Evolutionary conservation across 2,888 invertebrate genomes (phyloP).

Genomic region (Conomelus anceps): DNA sequence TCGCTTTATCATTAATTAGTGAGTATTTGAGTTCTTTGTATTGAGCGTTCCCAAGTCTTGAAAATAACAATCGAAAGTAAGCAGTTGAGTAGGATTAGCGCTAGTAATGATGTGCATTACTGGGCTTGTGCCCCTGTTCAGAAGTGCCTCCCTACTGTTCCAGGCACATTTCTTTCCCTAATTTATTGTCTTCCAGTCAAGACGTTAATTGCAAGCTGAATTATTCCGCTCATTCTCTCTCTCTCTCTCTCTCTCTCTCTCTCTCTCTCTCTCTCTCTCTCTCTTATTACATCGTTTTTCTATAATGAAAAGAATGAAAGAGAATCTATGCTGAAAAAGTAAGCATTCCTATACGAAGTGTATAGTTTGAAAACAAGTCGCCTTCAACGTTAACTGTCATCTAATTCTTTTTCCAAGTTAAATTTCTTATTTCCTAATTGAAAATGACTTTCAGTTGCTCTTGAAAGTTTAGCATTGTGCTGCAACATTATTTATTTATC

Average conservation of each 20-base stretch:
- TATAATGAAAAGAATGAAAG: neutral
- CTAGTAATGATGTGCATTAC: neutral
- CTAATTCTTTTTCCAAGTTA: neutral
- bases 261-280: neutral
- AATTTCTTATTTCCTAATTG: neutral
- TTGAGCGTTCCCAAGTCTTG: too few species aligned
- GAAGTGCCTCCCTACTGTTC: neutral
- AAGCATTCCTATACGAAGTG: too few species aligned
- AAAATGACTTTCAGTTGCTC: neutral
- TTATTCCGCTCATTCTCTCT: neutral
- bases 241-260: neutral
- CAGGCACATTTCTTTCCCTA: neutral
- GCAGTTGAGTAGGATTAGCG: neutral
- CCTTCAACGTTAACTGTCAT: neutral
- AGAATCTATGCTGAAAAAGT: neutral
- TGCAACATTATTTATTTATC: neutral
- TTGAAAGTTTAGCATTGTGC: neutral
- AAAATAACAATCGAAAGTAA: neutral
- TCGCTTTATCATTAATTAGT: neutral
- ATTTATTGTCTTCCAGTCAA: slow-evolving; percentile 8
- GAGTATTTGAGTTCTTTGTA: neutral
- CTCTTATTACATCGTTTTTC: neutral
- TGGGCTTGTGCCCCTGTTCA: too few species aligned
- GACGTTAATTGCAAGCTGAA: slow-evolving; percentile 5
- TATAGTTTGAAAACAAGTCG: neutral